Conservation (phyloP, 2,888 invertebrate species). For the Neoitamus cyanurus region DNA sequence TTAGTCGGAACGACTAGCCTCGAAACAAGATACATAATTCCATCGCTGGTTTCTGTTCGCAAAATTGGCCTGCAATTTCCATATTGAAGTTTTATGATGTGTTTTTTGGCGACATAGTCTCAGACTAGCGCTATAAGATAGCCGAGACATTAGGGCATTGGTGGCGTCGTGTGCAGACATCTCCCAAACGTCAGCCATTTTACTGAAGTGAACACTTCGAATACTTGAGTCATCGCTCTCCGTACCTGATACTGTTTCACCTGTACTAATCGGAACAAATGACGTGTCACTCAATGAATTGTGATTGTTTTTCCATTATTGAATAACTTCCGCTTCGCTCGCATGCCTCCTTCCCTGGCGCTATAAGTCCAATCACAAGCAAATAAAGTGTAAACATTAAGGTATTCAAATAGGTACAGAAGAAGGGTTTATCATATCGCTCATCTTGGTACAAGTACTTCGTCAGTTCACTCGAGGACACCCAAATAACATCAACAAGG, state of each 20-base stretch:
- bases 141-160: slow-evolving; percentile 89
- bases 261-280: slow-evolving; percentile 86
- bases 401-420: slow-evolving; percentile 94
- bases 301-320: slow-evolving; percentile 73
- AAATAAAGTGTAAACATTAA: slow-evolving; percentile 94
- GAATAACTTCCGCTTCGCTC: slow-evolving; percentile 77
- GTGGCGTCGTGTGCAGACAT: slow-evolving; percentile 92
- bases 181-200: slow-evolving; percentile 86
- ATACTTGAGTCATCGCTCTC: slow-evolving; percentile 88
- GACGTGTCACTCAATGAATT: slow-evolving; percentile 80
- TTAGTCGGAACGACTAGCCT: no score
- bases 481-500: no score
- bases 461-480: slow-evolving; percentile 92
- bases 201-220: slow-evolving; percentile 89
- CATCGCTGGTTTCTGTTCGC: no score
- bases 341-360: slow-evolving; percentile 91
- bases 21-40: no score
- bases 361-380: slow-evolving; percentile 87
- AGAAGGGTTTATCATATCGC: slow-evolving; percentile 92
- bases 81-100: no score
- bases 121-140: slow-evolving; percentile 93
- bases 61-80: no score
- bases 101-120: slow-evolving; percentile 76
- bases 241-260: slow-evolving; percentile 72
- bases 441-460: slow-evolving; percentile 90